Conservation (phyloP, 2,888 invertebrate genomes). For the Graphium colonna region DNA sequence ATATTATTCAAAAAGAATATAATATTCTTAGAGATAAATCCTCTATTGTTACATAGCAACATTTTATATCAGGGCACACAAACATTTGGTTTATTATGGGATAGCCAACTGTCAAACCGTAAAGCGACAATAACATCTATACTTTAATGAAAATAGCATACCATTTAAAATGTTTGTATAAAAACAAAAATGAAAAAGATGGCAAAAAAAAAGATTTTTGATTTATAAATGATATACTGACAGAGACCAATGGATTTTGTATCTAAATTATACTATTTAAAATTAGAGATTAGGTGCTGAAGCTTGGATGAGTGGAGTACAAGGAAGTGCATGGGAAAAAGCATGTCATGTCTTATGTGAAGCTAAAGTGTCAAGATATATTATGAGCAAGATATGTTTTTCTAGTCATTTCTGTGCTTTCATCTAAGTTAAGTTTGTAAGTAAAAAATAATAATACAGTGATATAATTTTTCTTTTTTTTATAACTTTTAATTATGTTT, state of each 20-base stretch:
- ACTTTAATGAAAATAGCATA: constrained; percentile 42
- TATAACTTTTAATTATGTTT: too few relatives aligned
- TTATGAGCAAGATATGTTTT: not conserved
- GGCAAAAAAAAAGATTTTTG: constrained; percentile 47
- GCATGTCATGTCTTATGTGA: not conserved
- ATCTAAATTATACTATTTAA: constrained; percentile 11
- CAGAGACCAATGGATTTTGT: constrained; percentile 20
- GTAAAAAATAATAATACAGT: too few relatives aligned
- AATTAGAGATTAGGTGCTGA: constrained; percentile 16
- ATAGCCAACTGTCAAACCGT: constrained; percentile 51
- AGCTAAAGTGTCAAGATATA: not conserved
- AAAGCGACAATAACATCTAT: constrained; percentile 49
- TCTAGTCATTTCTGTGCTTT: too few relatives aligned
- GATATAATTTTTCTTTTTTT: too few relatives aligned
- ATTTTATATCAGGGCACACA: too few relatives aligned
- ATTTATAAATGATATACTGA: constrained; percentile 13
- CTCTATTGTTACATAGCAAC: too few relatives aligned
- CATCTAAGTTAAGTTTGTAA: too few relatives aligned
- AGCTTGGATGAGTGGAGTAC: constrained; percentile 10
- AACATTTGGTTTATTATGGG: constrained; percentile 31
- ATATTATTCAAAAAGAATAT: too few relatives aligned
- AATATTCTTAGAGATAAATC: too few relatives aligned
- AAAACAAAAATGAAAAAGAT: constrained; percentile 44
- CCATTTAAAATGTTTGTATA: constrained; percentile 36
- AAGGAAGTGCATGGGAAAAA: constrained; percentile 9